phyloP scores from a whole-genome alignment of 2,797 vertebrate genomes.

The Menidia menidia region DNA sequence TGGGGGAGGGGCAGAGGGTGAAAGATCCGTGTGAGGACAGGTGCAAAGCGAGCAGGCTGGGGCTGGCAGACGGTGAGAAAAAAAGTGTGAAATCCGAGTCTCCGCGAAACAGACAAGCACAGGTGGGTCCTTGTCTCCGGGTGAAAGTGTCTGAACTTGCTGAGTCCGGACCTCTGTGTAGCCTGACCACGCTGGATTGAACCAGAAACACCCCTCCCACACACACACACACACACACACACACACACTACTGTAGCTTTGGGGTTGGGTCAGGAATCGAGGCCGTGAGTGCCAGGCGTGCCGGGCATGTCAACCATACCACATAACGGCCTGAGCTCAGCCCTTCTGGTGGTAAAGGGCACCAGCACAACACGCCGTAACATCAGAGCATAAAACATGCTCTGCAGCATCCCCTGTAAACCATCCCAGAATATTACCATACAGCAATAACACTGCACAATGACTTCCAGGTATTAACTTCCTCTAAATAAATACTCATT shows the following conservation, averaged over 20 bases:
- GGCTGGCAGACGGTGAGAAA: slow-evolving; percentile 27
- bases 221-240: slow-evolving; percentile 30
- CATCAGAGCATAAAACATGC: background rate
- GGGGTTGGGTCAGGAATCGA: slow-evolving; percentile 34
- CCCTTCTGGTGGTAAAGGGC: slow-evolving; percentile 19
- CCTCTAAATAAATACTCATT: background rate
- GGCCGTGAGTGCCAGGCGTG: slow-evolving; percentile 39
- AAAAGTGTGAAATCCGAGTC: slow-evolving; percentile 55
- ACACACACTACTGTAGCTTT: slow-evolving; percentile 17
- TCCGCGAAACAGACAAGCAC: slow-evolving; percentile 68
- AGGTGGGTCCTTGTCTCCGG: slow-evolving; percentile 77
- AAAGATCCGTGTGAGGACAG: slow-evolving; percentile 66
- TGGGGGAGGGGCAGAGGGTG: slow-evolving; percentile 23
- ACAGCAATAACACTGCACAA: no score
- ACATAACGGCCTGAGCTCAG: slow-evolving; percentile 60
- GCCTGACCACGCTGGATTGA: slow-evolving; percentile 63
- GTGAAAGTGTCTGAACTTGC: slow-evolving; percentile 71
- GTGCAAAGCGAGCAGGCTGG: slow-evolving; percentile 61
- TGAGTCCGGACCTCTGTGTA: slow-evolving; percentile 60
- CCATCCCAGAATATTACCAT: background rate
- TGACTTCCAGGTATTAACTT: background rate
- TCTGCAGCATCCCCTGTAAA: background rate
- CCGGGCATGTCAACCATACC: slow-evolving; percentile 49
- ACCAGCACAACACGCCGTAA: background rate
- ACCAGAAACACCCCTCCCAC: slow-evolving; percentile 40